A percentile compares a stretch with the other conserved stretches of the same genome.
phyloP scores from a whole-genome alignment of 2,888 invertebrate species.

The Agrilus biguttatus region DNA sequence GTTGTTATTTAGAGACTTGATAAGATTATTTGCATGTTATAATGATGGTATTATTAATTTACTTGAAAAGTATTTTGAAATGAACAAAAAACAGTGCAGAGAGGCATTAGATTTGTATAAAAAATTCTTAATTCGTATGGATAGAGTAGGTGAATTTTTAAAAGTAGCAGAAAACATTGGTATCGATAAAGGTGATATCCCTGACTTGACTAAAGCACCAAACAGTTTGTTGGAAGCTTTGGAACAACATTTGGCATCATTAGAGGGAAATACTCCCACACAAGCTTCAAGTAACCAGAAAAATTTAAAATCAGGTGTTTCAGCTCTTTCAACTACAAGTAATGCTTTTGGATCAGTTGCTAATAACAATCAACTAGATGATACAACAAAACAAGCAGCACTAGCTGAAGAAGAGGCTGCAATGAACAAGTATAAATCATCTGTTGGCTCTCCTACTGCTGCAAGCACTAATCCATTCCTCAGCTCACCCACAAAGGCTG shows the following conservation, averaged over 20 bases:
- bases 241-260: constrained; percentile 86
- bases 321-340: constrained; percentile 76
- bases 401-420: constrained; percentile 94
- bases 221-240: constrained; percentile 94
- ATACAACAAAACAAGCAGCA: constrained; percentile 71
- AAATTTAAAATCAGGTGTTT: constrained; percentile 80
- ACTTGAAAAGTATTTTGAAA: constrained; percentile 98
- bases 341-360: constrained; percentile 78
- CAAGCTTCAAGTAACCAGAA: constrained; percentile 76
- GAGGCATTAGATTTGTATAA: constrained; percentile 98
- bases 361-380: constrained; percentile 66
- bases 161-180: constrained; percentile 86
- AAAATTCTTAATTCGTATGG: constrained; percentile 97
- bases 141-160: constrained; percentile 95
- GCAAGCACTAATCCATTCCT: constrained; percentile 76
- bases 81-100: constrained; percentile 98
- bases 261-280: constrained; percentile 89
- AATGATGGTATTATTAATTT: constrained; percentile 99
- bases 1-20: constrained; percentile 96
- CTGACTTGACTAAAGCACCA: constrained; percentile 95
- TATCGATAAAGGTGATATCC: constrained; percentile 98
- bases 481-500: constrained; percentile 40
- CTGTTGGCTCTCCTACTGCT: constrained; percentile 62
- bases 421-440: constrained; percentile 88
- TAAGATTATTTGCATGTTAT: constrained; percentile 96